Percentiles rank a stretch among this genome's conserved stretches.
Evolutionary conservation across 2,113 vertebrate genomes (phyloP).

Genomic region (Colossoma macropomum): DNA sequence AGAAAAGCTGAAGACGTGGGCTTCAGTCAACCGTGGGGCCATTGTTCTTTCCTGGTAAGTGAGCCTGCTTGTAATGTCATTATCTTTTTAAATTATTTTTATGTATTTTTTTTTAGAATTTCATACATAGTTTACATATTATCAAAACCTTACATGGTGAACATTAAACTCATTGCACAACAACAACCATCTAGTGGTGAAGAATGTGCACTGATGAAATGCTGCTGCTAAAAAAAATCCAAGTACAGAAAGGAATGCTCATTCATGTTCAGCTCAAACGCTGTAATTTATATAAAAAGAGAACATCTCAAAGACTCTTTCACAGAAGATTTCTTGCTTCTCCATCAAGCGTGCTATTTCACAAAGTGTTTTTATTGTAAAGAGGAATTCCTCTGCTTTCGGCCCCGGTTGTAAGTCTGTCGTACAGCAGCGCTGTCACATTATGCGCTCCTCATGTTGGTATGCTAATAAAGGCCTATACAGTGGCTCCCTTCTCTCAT

Average conservation of each 20-base stretch:
- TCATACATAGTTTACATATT: neutral
- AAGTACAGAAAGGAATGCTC: neutral
- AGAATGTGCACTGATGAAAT: neutral
- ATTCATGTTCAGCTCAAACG: conserved; percentile 6
- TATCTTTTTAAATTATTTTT: neutral
- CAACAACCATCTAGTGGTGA: neutral
- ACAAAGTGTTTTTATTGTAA: conserved; percentile 35
- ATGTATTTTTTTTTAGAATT: neutral
- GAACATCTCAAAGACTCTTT: conserved; percentile 26
- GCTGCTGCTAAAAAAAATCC: neutral
- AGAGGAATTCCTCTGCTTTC: neutral
- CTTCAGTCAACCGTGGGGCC: conserved; percentile 88
- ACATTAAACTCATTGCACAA: neutral
- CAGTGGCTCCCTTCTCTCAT: conserved; percentile 13
- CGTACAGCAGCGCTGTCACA: conserved; percentile 6
- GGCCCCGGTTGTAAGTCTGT: conserved; percentile 5
- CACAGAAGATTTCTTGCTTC: conserved; percentile 37
- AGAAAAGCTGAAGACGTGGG: conserved; percentile 87
- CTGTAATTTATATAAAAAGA: conserved; percentile 8
- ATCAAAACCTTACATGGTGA: neutral
- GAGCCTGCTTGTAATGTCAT: neutral
- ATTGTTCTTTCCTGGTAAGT: conserved; percentile 92
- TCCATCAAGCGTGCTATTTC: conserved; percentile 26
- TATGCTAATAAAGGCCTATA: conserved; percentile 41
- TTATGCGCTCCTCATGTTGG: conserved; percentile 2